These are phyloP conservation scores for Halictus quadricinctus DNA, from an alignment of 2,888 invertebrate species.

Conservation along the genomic window DNA sequence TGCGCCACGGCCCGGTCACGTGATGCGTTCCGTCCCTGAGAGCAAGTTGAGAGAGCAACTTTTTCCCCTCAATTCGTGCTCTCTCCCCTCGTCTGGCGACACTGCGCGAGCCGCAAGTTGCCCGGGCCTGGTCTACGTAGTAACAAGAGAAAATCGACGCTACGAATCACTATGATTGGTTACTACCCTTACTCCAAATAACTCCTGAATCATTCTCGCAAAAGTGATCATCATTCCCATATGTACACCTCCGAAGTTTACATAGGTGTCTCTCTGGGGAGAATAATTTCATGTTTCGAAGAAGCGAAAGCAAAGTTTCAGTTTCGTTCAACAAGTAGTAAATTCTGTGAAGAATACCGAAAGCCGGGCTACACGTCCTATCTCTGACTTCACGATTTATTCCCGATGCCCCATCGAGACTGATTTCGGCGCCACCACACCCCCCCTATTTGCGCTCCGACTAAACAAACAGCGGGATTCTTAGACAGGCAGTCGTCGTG, in stretches of 20 bases:
- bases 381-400: neutral
- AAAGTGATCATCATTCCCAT: neutral
- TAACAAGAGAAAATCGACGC: too few relatives aligned
- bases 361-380: neutral
- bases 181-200: too few relatives aligned
- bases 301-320: neutral
- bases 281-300: neutral
- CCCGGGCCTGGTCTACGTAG: too few relatives aligned
- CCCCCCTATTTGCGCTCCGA: slow-evolving; percentile 25
- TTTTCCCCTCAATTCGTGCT: too few relatives aligned
- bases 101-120: too few relatives aligned
- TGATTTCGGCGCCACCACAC: slow-evolving; percentile 1
- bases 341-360: neutral
- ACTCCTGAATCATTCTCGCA: neutral
- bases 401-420: neutral
- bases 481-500: slow-evolving; percentile 11
- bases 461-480: slow-evolving; percentile 50
- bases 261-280: neutral
- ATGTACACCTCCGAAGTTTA: neutral
- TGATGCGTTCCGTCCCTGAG: too few relatives aligned
- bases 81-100: too few relatives aligned
- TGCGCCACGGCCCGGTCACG: too few relatives aligned
- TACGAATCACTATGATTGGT: too few relatives aligned
- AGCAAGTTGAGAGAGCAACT: too few relatives aligned
- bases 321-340: neutral